A percentile compares a stretch with the other conserved stretches of the same genome.
Conservation (phyloP, 2,113 vertebrate species). For the Cebus imitator region DNA sequence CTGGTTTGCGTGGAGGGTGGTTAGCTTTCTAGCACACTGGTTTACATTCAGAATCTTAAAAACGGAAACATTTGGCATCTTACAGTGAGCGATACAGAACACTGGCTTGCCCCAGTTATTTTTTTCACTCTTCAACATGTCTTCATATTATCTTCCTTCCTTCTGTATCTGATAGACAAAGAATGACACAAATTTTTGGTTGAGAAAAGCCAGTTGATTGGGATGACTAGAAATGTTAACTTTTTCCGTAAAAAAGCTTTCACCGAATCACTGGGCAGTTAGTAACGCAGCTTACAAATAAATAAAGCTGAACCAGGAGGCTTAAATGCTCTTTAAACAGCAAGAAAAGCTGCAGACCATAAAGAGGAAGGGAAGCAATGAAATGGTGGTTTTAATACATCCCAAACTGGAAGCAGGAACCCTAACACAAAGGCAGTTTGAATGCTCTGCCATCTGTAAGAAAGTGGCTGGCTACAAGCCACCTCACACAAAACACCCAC, state of each 20-base stretch:
- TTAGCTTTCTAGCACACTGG: neutral
- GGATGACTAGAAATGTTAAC: neutral
- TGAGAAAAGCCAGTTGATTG: neutral
- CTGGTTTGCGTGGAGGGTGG: neutral
- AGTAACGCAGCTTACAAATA: neutral
- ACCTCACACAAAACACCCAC: accelerated
- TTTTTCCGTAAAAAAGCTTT: neutral
- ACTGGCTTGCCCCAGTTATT: conserved; percentile 59
- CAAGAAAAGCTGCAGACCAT: neutral
- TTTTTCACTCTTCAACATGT: conserved; percentile 32
- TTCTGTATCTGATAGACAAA: conserved; percentile 56
- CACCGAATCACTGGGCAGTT: neutral
- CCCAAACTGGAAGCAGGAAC: neutral
- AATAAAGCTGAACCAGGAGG: neutral
- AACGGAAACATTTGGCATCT: neutral
- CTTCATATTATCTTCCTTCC: conserved; percentile 17
- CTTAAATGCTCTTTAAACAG: neutral
- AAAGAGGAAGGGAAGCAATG: too few species aligned
- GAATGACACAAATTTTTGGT: neutral
- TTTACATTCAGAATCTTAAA: conserved; percentile 28
- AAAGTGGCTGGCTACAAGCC: too few species aligned
- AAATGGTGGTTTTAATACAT: neutral
- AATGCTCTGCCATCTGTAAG: neutral
- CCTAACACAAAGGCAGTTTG: too few species aligned
- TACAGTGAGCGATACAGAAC: conserved; percentile 60